Evolutionary conservation across 2,888 invertebrate genomes (phyloP), one percentile per base, ranked within the genome.

Genomic region (Cylloceria caligata): DNA sequence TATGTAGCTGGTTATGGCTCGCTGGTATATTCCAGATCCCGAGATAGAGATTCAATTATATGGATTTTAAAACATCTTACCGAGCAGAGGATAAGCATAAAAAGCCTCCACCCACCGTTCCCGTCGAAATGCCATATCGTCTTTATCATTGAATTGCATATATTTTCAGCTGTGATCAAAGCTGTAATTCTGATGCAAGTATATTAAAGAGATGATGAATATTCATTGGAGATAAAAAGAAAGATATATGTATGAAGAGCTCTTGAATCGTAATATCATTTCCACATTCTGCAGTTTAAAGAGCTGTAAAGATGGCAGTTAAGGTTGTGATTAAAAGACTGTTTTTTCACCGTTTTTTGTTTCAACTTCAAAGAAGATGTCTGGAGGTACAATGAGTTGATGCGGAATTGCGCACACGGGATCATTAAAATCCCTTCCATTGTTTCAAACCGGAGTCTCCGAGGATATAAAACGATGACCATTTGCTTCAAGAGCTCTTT

Each of bases 371-470:
- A 75, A 76, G 64, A 57, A 57, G 71, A 80, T 57, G 75, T 47
- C 52, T 42, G 52, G 49, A 71, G 65, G 72, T 76, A 83, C 65
- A 82, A 79, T 71, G 55, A 47, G 62, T 65, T 57, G 27, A 24
- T 36, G 72, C 60, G 45, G 62, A 80, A 83, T 72, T 49, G 71
- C 60, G 47, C 82, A 67, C 67, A 39, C 67, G 62, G 52, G 49
- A 24, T 81, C 81, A 81, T 81, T 72, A 76, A 80, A 80, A 83
- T 83, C 79, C 76, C 47, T 27, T 49, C 47, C 75, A 80, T 80
- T 83, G 75, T 76, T 76, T 83, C 62, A 71, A 62, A 49, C 55
- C 67, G 65, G 55, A 57, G 60, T 60, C 71, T 65, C 71, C 60
- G 39, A 60, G 49, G 71, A 42, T 42, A 9, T 49, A 60, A 36